These are phyloP conservation scores for Alviniconcha marisindica DNA, from an alignment of 1,140 invertebrate genomes.

Conservation along the genomic window DNA sequence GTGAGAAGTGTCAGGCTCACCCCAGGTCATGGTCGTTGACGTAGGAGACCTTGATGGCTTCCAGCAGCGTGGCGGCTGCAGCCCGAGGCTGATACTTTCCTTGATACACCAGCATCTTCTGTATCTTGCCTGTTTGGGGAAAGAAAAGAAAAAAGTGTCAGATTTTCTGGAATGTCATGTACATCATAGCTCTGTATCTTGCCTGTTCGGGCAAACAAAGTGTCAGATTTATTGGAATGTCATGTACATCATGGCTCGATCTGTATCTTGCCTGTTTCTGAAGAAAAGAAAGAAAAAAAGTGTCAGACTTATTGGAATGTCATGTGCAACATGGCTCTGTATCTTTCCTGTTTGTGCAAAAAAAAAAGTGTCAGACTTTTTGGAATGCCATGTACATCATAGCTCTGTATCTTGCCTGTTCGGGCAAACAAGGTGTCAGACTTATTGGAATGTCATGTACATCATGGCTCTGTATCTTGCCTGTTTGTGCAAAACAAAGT, in stretches of 20 bases:
- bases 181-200: no score
- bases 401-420: slow-evolving; percentile 72
- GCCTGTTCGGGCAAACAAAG: no score
- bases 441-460: neutral
- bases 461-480: slow-evolving; percentile 67
- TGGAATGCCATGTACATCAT: no score
- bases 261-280: no score
- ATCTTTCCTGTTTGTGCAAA: no score
- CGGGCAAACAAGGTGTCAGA: neutral
- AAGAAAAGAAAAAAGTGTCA: neutral
- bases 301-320: no score
- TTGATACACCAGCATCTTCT: slow-evolving; percentile 69
- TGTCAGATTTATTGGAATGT: no score
- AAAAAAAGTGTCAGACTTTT: no score
- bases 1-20: slow-evolving; percentile 58
- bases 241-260: no score
- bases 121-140: slow-evolving; percentile 65
- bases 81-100: slow-evolving; percentile 62
- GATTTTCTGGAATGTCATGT: neutral
- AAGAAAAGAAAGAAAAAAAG: no score
- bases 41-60: slow-evolving; percentile 69
- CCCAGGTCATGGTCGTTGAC: slow-evolving; percentile 71
- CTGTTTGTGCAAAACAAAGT: slow-evolving; percentile 44
- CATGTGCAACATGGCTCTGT: no score
- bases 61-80: slow-evolving; percentile 67